Evolutionary conservation across 2,113 vertebrate species (phyloP).

Genomic region (Arothron firmamentum): DNA sequence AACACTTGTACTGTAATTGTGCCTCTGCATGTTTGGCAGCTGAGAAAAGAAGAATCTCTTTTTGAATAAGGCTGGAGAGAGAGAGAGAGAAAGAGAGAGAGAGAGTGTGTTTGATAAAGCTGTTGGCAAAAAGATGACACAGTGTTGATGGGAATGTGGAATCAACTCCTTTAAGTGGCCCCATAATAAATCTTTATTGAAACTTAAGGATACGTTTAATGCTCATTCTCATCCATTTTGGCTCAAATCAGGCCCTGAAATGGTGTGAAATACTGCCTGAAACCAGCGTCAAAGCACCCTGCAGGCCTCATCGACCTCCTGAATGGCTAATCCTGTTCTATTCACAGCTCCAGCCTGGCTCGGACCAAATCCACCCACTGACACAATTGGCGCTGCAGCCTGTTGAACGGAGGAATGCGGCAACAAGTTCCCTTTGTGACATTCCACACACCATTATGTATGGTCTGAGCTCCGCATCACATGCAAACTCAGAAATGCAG

Average conservation of each 20-base stretch:
- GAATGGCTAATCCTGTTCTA: slow-evolving; percentile 56
- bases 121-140: slow-evolving; percentile 20
- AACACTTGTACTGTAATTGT: slow-evolving; percentile 37
- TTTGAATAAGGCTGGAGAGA: slow-evolving; percentile 1
- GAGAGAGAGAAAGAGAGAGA: slow-evolving; percentile 11
- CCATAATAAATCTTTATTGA: slow-evolving; percentile 5
- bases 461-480: slow-evolving; percentile 49
- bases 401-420: slow-evolving; percentile 68
- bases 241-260: slow-evolving; percentile 11
- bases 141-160: slow-evolving; percentile 8
- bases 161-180: slow-evolving; percentile 2
- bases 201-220: slow-evolving; percentile 10
- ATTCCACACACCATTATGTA: slow-evolving; percentile 68
- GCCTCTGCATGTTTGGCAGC: slow-evolving; percentile 12
- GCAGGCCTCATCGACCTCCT: slow-evolving; percentile 29
- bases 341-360: slow-evolving; percentile 46
- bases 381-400: slow-evolving; percentile 69
- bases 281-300: slow-evolving; percentile 23
- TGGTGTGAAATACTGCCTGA: slow-evolving; percentile 9
- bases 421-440: slow-evolving; percentile 71
- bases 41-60: slow-evolving; percentile 17
- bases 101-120: slow-evolving; percentile 21
- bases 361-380: slow-evolving; percentile 58
- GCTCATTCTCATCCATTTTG: slow-evolving; percentile 10
- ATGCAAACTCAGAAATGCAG: slow-evolving; percentile 18